Conservation (phyloP, 2,113 vertebrate species). For the Numida meleagris region DNA sequence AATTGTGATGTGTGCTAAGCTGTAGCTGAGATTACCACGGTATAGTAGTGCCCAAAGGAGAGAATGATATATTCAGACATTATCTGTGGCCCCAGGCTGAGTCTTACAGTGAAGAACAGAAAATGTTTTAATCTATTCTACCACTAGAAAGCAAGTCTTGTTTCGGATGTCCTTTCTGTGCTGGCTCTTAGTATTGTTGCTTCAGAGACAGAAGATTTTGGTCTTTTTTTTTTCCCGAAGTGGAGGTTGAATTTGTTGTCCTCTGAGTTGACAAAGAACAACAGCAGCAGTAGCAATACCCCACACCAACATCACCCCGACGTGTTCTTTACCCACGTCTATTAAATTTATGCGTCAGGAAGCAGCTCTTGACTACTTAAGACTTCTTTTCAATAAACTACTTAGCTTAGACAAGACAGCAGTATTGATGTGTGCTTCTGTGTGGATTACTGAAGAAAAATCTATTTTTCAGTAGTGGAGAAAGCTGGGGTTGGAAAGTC, state of each 20-base stretch:
- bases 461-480: not conserved
- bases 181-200: not conserved
- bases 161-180: not conserved
- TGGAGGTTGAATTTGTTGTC: not conserved
- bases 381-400: not conserved
- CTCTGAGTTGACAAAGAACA: not conserved
- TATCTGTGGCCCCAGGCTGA: not conserved
- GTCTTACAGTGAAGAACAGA: not conserved
- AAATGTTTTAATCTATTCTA: not conserved
- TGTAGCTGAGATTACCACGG: not conserved
- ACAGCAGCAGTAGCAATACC: not conserved
- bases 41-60: not conserved
- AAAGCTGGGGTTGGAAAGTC: not conserved
- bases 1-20: not conserved
- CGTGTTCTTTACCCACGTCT: not conserved
- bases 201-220: not conserved
- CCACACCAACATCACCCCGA: not conserved
- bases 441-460: not conserved
- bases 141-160: not conserved
- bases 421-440: not conserved
- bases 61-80: not conserved
- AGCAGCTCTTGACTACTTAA: not conserved
- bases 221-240: not conserved
- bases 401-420: not conserved
- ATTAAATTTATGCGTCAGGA: not conserved